These are phyloP conservation scores for Sminthurinus signatus DNA, from an alignment of 1,140 invertebrate species.

Conservation along the genomic window DNA sequence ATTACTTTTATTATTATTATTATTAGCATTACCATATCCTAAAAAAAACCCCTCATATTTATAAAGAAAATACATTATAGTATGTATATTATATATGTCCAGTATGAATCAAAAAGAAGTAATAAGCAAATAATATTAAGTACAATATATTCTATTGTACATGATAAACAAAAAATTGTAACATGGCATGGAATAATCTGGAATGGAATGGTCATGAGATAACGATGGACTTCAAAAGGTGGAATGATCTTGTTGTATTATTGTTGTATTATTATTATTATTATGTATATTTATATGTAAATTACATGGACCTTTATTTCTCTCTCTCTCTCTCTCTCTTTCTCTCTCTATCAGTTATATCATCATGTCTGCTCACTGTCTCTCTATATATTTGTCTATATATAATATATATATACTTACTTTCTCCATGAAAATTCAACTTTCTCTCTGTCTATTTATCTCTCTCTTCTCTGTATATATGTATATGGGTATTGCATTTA, in stretches of 20 bases:
- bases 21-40: too few species aligned
- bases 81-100: too few species aligned
- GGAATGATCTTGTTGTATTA: conserved; percentile 20
- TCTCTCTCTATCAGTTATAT: not conserved
- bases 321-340: conserved; percentile 11
- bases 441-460: conserved; percentile 7
- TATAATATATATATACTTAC: not conserved
- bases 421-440: not conserved
- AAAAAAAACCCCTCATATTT: too few species aligned
- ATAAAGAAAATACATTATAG: too few species aligned
- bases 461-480: conserved; percentile 1
- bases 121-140: too few species aligned
- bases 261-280: not conserved
- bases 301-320: not conserved
- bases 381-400: not conserved
- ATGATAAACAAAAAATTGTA: too few species aligned
- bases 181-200: conserved; percentile 32
- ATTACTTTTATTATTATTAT: too few species aligned
- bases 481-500: too few species aligned
- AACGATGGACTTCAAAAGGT: conserved; percentile 20
- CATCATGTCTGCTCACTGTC: not conserved
- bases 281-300: not conserved
- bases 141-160: too few species aligned
- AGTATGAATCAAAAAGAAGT: too few species aligned
- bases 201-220: too few species aligned